Percentiles rank a stretch among this genome's conserved stretches.
These are phyloP conservation scores for Vimba vimba DNA, from an alignment of 2,113 vertebrate genomes.

Conservation along the genomic window DNA sequence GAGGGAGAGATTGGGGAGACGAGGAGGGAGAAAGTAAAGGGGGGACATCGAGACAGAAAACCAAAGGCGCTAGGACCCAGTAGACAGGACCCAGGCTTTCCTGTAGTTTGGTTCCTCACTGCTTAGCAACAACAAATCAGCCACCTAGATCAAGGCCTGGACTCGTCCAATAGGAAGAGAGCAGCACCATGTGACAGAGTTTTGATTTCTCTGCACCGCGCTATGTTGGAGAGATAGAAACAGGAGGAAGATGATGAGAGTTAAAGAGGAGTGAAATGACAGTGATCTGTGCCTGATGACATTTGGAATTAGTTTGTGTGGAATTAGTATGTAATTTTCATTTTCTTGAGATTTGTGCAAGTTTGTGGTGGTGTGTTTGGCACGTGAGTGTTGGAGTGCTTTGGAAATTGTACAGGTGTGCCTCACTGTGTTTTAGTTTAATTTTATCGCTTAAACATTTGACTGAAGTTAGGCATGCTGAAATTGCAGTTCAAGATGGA, in stretches of 20 bases:
- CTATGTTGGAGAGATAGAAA: constrained; percentile 25
- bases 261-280: neutral
- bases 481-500: neutral
- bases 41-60: constrained; percentile 36
- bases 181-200: constrained; percentile 74
- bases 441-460: neutral
- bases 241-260: constrained; percentile 36
- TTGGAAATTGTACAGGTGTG: neutral
- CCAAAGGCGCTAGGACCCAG: constrained; percentile 70
- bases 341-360: neutral
- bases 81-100: constrained; percentile 60
- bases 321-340: neutral
- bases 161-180: constrained; percentile 67
- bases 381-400: neutral
- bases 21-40: neutral
- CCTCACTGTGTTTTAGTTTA: neutral
- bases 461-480: neutral
- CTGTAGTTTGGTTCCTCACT: constrained; percentile 74
- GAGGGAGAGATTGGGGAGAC: neutral
- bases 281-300: neutral
- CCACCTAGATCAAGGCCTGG: constrained; percentile 58
- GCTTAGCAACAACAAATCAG: constrained; percentile 85
- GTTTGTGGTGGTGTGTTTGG: neutral
- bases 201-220: constrained; percentile 75
- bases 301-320: constrained; percentile 4